These are phyloP conservation scores for Philereme vetulata DNA, from an alignment of 2,888 invertebrate species.

Conservation along the genomic window DNA sequence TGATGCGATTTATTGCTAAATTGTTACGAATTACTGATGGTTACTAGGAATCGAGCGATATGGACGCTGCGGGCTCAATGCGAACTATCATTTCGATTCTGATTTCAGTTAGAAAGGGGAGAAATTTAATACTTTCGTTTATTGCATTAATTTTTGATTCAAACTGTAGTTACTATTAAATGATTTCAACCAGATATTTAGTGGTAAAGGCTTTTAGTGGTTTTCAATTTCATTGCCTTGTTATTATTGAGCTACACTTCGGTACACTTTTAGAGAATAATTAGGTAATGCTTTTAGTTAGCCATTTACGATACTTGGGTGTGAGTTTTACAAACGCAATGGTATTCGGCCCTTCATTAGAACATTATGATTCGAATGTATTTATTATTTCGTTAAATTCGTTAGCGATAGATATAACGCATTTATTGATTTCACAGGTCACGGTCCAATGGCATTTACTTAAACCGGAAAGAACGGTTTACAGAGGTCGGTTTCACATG, in stretches of 20 bases:
- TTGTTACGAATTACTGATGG: conserved; percentile 69
- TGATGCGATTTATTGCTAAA: conserved; percentile 71
- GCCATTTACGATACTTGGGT: not conserved
- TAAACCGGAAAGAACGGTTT: conserved; percentile 37
- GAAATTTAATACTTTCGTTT: not conserved
- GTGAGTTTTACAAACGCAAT: not conserved
- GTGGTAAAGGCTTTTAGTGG: conserved; percentile 6
- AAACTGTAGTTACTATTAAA: not conserved
- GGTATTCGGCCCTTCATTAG: no score
- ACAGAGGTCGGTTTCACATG: conserved; percentile 11
- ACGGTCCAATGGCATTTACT: conserved; percentile 45
- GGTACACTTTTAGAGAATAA: not conserved
- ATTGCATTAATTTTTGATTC: not conserved
- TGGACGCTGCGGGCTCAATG: conserved; percentile 10
- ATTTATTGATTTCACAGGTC: conserved; percentile 59
- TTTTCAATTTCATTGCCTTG: conserved; percentile 10
- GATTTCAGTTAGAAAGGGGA: not conserved
- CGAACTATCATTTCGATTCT: conserved; percentile 4
- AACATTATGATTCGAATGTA: no score
- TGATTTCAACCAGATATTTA: not conserved
- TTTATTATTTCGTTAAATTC: not conserved
- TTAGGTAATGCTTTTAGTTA: not conserved
- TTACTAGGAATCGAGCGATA: conserved; percentile 51
- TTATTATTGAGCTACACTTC: conserved; percentile 2
- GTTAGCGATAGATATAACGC: conserved; percentile 25